phyloP scores from a whole-genome alignment of 2,888 invertebrate genomes.

The Tipula helvola region DNA sequence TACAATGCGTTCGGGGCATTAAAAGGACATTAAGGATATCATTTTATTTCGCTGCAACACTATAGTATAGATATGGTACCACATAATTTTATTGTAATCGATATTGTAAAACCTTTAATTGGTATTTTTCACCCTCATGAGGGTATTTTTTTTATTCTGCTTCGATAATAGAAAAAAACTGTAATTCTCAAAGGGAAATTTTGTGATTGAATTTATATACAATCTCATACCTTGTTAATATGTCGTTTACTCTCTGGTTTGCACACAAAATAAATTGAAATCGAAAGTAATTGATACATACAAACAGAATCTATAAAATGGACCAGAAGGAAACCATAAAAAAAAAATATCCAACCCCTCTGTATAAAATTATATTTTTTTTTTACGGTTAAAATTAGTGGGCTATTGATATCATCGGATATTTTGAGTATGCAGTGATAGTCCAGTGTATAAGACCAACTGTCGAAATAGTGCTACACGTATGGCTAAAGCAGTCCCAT shows the following conservation, averaged over 20 bases:
- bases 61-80: not conserved
- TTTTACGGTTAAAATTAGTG: not conserved
- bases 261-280: not conserved
- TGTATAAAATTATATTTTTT: not conserved
- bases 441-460: too few species aligned
- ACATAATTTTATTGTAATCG: constrained; percentile 33
- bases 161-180: not conserved
- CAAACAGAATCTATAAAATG: not conserved
- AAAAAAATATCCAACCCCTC: not conserved
- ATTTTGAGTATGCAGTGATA: too few species aligned
- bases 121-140: not conserved
- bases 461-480: too few species aligned
- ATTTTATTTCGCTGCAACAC: not conserved
- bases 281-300: not conserved
- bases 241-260: not conserved
- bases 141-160: not conserved
- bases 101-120: constrained; percentile 32
- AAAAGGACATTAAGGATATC: not conserved
- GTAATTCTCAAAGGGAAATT: constrained; percentile 6
- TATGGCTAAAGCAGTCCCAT: too few species aligned
- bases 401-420: too few species aligned
- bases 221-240: not conserved
- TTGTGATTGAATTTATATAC: not conserved
- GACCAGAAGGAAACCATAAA: not conserved
- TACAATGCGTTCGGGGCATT: not conserved